Evolutionary conservation across 2,888 invertebrate genomes (phyloP), one percentile per base, ranked within the genome.

Genomic region (Agrilus cyanescens): DNA sequence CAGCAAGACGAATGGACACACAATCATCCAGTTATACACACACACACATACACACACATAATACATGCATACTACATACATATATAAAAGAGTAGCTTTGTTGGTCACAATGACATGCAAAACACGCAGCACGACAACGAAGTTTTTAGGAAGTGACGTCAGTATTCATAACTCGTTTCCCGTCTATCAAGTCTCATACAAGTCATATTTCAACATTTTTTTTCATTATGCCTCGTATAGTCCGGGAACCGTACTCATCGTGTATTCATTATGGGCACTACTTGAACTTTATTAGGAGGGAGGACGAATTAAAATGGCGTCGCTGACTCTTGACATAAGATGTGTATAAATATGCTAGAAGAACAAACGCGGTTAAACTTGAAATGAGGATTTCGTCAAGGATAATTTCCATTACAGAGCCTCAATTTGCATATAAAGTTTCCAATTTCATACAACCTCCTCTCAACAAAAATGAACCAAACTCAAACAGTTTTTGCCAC

Each of bases 201-300:
- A 46, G 47, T 50, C 52, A 51, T 50, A 52, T 53, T 52, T 51
- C 53, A 52, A 50, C 52, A 25, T 25, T 52, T 52, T 53, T 54
- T 54, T 53, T 54, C 54, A 54, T 54, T 54, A 53, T 46, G 46
- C 44, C 43, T 45, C 48, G 44, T 43, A 46, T 40, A 44, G 47
- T 47, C 46, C 51, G 46, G 48, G 49, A 49, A 43, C 52, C 25
- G 10, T 10, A 25, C 56, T 57, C 58, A 59, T 57, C 52, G 48
- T 51, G 58, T 59, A 59, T 58, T 58, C 59, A 57, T 56, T 56
- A 57, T 55, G 52, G n/a, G 52, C 46, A 46, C 50, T 54, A 53
- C 53, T 57, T 54, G 56, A 52, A 53, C 54, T 58, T 57, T 57
- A 57, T 57, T 56, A 57, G 56, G 55, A 48, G 53, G 51, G 50